Base-by-base conservation (phyloP, 1,140 invertebrate genomes). In the Ips nitidus region DNA sequence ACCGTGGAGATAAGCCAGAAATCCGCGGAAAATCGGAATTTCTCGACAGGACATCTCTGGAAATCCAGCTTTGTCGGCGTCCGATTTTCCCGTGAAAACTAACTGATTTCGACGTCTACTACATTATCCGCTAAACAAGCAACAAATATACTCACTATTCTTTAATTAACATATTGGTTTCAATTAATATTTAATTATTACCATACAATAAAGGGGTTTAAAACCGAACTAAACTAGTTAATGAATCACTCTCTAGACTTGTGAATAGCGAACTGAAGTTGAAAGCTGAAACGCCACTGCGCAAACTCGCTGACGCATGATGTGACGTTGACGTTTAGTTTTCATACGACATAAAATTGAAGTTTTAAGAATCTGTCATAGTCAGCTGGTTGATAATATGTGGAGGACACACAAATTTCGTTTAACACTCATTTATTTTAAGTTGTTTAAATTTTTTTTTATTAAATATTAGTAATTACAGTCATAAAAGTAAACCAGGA, bases 161-260 rank as follows among this genome's bases (percentile, higher is more conserved):
- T 75, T 80, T 79, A 69, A 80, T 79, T 73, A 80, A 73, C 79
- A 80, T 80, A 38, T 75, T 78, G 71, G 70, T 66, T 70, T 64
- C 58, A 63, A 73, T 53, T 69, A 74, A 71, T 68, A 67, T 74
- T 70, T 66, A 73, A 69, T 71, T 74, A 73, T 75, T 70, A 72
- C 77, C 76, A 78, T 77, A 71, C 73, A 70, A 77, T 61, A 66
- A 22, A 22, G 22, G 22, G 22, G 22, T 66, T 69, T 55, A 68
- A 70, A 64, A 58, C 45, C 64, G 56, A 67, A 71, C 69, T 67
- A 71, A 64, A 71, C 58, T 71, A 60, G 60, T 63, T 71, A 69
- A 68, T 73, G 69, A 71, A 74, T 74, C 73, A 71, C 71, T 70
- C 38, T 8, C 53, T 22, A 22, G 22, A 22, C 22, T 22, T 22